Evolutionary conservation across 1,140 invertebrate genomes (phyloP), one percentile per base, ranked within the genome.

Genomic region (Cydia pomonella): DNA sequence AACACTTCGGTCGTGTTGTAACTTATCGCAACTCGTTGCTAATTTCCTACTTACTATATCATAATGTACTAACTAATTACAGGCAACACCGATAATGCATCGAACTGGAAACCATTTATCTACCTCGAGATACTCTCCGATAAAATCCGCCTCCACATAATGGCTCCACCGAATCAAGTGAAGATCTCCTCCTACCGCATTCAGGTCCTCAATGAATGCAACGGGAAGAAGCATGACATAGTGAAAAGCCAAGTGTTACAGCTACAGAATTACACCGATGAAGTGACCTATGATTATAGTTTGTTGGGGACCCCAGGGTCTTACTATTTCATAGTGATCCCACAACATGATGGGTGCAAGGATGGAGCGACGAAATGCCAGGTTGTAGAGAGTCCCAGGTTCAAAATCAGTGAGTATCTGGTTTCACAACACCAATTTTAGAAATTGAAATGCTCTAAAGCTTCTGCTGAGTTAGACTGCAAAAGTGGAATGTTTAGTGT

Each of bases 61-160:
- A n/a, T n/a, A n/a, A n/a, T n/a, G n/a, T n/a, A n/a, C 47, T 50
- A 27, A n/a, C 18, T 69, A 64, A 72, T 25, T 79, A 33, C 12
- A 74, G 41, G 38, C 29, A 62, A 21, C 72, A 64, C 83, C 79
- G 1, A 80, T 83, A n/a, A 83, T 79, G 84, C 84, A 74, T 80
- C 83, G 23, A 83, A 87, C 73, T 92, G 89, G 89, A 87, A 85
- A 76, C 91, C 91, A 16, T 92, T 92, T 73, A 78, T 89, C 0
- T 92, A 92, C 74, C 86, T 91, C 41, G 89, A 92, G 74, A 87
- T 89, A 75, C 78, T 89, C 29, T 80, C 77, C 0, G 82, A 66
- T 10, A 80, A 76, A 6, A 85, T 92, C 83, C 82, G 80, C 12
- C 73, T 92, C 2, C 91, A 90, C 66, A 85, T 92, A 63, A 83